Percentiles rank a stretch among this genome's conserved stretches.
Conservation (phyloP, 1,140 invertebrate genomes). For the Cataglyphis hispanica region DNA sequence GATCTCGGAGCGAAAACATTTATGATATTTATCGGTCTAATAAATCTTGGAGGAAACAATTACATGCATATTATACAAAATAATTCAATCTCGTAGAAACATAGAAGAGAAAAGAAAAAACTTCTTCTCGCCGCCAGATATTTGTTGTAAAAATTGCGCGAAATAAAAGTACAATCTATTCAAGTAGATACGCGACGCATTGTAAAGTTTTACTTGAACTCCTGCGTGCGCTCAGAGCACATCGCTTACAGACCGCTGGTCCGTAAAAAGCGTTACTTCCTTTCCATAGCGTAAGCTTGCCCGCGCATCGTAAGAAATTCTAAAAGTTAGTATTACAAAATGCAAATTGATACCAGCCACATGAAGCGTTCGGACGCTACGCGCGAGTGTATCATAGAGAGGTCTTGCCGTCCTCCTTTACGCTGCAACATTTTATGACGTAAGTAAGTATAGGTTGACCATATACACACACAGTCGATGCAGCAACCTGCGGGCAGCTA, state of each 20-base stretch:
- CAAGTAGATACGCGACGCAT: slow-evolving; percentile 8
- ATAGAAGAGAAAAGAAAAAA: neutral
- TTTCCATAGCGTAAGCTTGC: slow-evolving; percentile 36
- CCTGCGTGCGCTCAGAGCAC: slow-evolving; percentile 1
- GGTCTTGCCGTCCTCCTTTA: slow-evolving; percentile 44
- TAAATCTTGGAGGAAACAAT: neutral
- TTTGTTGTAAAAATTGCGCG: neutral
- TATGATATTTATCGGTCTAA: neutral
- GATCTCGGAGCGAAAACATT: slow-evolving; percentile 3
- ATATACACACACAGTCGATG: slow-evolving; percentile 21
- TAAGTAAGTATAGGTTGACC: slow-evolving; percentile 62
- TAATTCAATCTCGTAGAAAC: neutral
- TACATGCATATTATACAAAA: neutral
- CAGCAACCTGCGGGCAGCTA: slow-evolving; percentile 55
- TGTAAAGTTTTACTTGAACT: slow-evolving; percentile 42
- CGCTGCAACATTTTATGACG: slow-evolving; percentile 60
- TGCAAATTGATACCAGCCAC: slow-evolving; percentile 57
- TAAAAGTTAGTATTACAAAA: slow-evolving; percentile 53
- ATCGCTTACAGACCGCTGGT: slow-evolving; percentile 37
- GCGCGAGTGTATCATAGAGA: slow-evolving; percentile 39
- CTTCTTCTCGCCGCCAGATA: neutral
- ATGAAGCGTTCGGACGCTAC: slow-evolving; percentile 24
- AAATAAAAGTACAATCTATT: slow-evolving; percentile 21
- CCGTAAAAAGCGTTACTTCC: slow-evolving; percentile 36
- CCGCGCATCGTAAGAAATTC: slow-evolving; percentile 16